A percentile compares a stretch with the other conserved stretches of the same genome.
Conservation (phyloP, 92 coral and sea anemone genomes). For the Zoanthus gigantus region DNA sequence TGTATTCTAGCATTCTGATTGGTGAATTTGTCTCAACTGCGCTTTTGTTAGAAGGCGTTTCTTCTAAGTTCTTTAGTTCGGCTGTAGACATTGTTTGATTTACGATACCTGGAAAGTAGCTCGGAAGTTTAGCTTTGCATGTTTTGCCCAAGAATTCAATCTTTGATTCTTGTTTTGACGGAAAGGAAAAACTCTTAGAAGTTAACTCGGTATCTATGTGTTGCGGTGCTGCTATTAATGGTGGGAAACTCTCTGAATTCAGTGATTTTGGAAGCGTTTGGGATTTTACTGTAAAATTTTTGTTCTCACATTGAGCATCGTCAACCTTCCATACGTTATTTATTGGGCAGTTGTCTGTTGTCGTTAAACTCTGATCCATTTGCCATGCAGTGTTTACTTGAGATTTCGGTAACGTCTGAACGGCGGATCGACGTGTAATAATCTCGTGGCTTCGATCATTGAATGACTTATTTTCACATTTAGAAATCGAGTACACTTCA, state of each 20-base stretch:
- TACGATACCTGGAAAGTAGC: conserved; percentile 35
- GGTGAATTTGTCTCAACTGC: background rate
- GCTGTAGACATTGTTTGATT: background rate
- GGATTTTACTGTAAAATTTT: background rate
- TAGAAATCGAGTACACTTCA: background rate
- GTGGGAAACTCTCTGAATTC: background rate
- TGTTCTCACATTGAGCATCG: background rate
- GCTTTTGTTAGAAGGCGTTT: background rate
- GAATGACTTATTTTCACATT: background rate
- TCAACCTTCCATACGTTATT: background rate
- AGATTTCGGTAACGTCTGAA: background rate
- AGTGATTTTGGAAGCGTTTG: background rate
- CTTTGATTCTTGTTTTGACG: background rate
- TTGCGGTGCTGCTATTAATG: background rate
- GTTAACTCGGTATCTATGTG: background rate
- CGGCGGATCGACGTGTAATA: background rate
- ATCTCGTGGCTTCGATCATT: background rate
- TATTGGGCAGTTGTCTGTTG: background rate
- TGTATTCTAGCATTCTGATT: background rate
- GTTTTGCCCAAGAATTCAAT: conserved; percentile 36
- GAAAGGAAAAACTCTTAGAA: background rate
- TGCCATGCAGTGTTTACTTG: conserved; percentile 4
- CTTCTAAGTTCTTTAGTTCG: conserved; percentile 15
- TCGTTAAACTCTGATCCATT: conserved; percentile 10
- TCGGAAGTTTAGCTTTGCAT: conserved; percentile 29